Percentiles rank a stretch among this genome's conserved stretches.
phyloP scores from a whole-genome alignment of 2,888 invertebrate genomes.

The Eurytoma californica region DNA sequence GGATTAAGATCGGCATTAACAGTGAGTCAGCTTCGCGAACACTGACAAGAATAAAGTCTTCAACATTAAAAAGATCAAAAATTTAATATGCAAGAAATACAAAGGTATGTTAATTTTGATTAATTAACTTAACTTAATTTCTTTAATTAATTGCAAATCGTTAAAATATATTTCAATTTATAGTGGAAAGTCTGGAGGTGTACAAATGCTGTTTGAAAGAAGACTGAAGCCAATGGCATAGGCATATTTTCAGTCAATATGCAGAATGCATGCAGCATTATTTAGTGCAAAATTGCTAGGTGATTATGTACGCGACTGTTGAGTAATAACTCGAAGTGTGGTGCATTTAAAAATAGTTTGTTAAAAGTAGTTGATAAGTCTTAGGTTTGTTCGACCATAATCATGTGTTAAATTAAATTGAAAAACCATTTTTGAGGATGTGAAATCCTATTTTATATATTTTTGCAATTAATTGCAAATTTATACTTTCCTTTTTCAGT shows the following conservation, averaged over 20 bases:
- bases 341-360: conserved; percentile 52
- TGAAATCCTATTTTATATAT: background rate
- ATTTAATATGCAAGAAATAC: conserved; percentile 30
- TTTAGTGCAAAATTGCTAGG: conserved; percentile 33
- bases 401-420: too few relatives aligned
- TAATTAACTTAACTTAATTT: background rate
- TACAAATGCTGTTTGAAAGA: conserved; percentile 31
- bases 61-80: too few relatives aligned
- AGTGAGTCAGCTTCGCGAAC: conserved; percentile 59
- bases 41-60: conserved; percentile 56
- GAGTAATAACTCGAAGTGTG: conserved; percentile 48
- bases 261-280: conserved; percentile 11
- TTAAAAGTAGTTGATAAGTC: conserved; percentile 43
- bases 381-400: conserved; percentile 18
- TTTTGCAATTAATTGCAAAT: too few relatives aligned
- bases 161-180: background rate
- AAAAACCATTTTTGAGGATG: background rate
- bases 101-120: conserved; percentile 40
- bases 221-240: conserved; percentile 57
- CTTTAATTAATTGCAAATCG: background rate
- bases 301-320: conserved; percentile 45
- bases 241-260: conserved; percentile 46
- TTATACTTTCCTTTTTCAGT: too few relatives aligned
- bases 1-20: conserved; percentile 72
- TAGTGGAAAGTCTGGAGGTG: conserved; percentile 16